These are phyloP conservation scores for Maniola jurtina DNA, from an alignment of 1,140 invertebrate genomes.

Conservation along the genomic window DNA sequence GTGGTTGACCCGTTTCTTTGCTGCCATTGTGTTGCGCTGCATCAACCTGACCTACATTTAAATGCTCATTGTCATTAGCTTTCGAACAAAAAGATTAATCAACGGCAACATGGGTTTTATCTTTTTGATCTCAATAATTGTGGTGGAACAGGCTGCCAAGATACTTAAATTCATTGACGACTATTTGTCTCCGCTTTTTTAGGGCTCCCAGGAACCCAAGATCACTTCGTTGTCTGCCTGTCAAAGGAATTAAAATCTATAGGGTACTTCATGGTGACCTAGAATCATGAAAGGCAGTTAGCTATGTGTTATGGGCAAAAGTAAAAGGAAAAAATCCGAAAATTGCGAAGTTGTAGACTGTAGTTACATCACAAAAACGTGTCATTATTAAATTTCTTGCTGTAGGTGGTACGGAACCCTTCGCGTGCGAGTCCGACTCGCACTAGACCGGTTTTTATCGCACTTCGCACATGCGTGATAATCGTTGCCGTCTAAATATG, in stretches of 20 bases:
- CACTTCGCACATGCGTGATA: slow-evolving; percentile 35
- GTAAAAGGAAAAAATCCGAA: too few species aligned
- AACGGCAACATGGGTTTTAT: background rate
- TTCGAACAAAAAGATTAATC: background rate
- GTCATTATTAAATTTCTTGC: too few species aligned
- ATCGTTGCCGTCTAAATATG: slow-evolving; percentile 64
- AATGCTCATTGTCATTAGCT: background rate
- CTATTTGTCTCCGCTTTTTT: slow-evolving; percentile 38
- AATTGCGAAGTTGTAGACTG: too few species aligned
- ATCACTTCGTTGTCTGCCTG: too few species aligned
- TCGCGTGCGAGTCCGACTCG: too few species aligned
- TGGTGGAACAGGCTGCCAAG: slow-evolving; percentile 3
- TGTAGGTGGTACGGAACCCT: too few species aligned
- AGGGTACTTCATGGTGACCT: too few species aligned
- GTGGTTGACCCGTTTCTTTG: slow-evolving; percentile 55
- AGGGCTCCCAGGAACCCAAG: too few species aligned
- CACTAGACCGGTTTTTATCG: background rate
- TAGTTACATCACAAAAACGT: too few species aligned
- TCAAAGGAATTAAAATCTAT: too few species aligned
- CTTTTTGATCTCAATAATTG: background rate
- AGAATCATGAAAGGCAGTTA: too few species aligned
- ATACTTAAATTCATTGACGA: slow-evolving; percentile 1
- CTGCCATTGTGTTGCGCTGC: slow-evolving; percentile 46
- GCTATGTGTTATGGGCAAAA: too few species aligned
- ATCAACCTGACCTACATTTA: slow-evolving; percentile 47